Evolutionary conservation across 2,888 invertebrate species (phyloP), one percentile per base, ranked within the genome.

Genomic region (Sclerodermus sp.): DNA sequence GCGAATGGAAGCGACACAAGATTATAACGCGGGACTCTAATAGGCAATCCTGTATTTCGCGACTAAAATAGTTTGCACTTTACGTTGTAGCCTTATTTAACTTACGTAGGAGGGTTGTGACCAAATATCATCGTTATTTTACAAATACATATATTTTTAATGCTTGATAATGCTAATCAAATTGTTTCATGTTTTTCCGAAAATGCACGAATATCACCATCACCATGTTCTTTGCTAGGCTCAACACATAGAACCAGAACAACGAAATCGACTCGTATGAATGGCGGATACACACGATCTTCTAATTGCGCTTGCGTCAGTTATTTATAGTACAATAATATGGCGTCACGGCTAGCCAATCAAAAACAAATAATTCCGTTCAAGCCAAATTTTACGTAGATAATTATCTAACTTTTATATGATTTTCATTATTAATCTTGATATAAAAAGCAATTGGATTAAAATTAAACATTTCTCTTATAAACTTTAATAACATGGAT

Each of bases 241-340:
- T 59, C 64, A n/a, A 57, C 44, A 57, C 62, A 62, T 64, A 73
- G 8, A 23, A 8, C 23, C 63, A 62, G 70, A 69, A 67, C 70
- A 71, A 69, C 66, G 67, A 34, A 74, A 75, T 75, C 71, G 73
- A 71, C 75, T 70, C 62, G 68, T 66, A 73, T 73, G 73, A 74
- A 75, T 74, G 75, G 71, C 74, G 71, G 74, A 74, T 71, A 68
- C 68, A 58, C 71, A 70, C 67, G 57, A 58, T 51, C 47, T 46
- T 42, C 47, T 37, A 43, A 47, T 13, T 55, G 62, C 70, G 72
- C 68, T 52, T 71, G 75, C 71, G 70, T 57, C 8, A 17, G 60
- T 62, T 74, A 74, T 72, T 68, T 73, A 74, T 74, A 74, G 73
- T 61, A 58, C 41, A 37, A 29, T 10, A 42, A 34, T 37, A 44